These are phyloP conservation scores for Nasonia longicornis DNA, from an alignment of 1,140 invertebrate genomes.

Conservation along the genomic window DNA sequence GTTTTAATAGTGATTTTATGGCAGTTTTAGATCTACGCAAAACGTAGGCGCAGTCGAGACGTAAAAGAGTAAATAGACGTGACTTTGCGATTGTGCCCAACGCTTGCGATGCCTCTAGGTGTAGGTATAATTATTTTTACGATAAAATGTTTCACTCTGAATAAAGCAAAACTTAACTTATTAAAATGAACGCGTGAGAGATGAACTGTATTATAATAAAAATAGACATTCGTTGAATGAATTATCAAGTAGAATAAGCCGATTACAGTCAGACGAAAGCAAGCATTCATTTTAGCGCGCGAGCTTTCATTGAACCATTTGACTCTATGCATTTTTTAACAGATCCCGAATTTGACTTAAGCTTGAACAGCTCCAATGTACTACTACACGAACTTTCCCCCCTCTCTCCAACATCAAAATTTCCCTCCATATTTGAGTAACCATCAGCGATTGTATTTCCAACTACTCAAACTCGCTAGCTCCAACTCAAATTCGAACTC, in stretches of 20 bases:
- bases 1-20: neutral
- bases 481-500: neutral
- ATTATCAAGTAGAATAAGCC: neutral
- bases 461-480: neutral
- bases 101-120: neutral
- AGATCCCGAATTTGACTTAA: neutral
- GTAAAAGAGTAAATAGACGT: slow-evolving; percentile 9
- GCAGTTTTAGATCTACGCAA: neutral
- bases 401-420: neutral
- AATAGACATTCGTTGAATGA: neutral
- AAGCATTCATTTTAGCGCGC: neutral
- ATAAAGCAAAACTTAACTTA: neutral
- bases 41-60: neutral
- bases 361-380: neutral
- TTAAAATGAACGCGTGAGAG: neutral
- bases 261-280: neutral
- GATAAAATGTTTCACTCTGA: neutral
- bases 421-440: slow-evolving; percentile 1
- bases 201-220: neutral
- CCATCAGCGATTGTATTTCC: neutral
- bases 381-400: neutral
- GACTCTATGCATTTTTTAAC: neutral
- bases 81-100: neutral
- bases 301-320: too few species aligned
- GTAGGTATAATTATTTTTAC: slow-evolving; percentile 4